Base-by-base conservation (phyloP, 2,113 vertebrate species). In the Elanoides forficatus region DNA sequence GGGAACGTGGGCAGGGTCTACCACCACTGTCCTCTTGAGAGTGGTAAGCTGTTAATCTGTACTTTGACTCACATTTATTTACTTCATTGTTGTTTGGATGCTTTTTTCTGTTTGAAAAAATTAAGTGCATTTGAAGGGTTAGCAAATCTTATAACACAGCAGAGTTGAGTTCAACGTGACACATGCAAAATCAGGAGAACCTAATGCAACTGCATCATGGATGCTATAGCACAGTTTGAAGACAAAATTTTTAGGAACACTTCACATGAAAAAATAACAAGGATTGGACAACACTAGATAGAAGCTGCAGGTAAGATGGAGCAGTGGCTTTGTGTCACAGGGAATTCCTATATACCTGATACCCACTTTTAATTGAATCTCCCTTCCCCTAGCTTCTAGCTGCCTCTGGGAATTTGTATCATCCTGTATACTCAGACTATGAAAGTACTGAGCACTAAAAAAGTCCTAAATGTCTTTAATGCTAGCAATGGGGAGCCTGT, bases 401-500 rank as follows among this genome's bases (percentile, higher is more conserved):
- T 84, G 8, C 25, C 25, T 70, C 71, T 52, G 22, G n/a, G 36
- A 91, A 32, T 15, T 53, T 63, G 19, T 40, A 18, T 71, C 2
- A 1, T 47, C 20, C 23, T 25, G 3, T 72, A 8, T 52, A 45
- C 25, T 75, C 52, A 11, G 18, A 81, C 30, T 43, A 23, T 23
- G 59, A 86, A 84, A 74, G 7, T 4, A 3, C 34, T 71, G 52
- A 81, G 23, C 8, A 15, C 17, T n/a, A 48, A 79, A 60, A 78
- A 43, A 34, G 2, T 84, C 43, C 50, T 59, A 48, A 10, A 36
- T 34, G 6, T 63, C 11, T 81, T 87, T 78, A 82, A 36, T 4
- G 1, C 5, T 74, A 68, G 20, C 29, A 65, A 3, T 0, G 5
- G 25, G 10, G 34, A 63, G 12, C 0, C 2, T 58, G 48, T 74